Percentiles rank a stretch among this genome's conserved stretches.
These are phyloP conservation scores for Diploptera punctata DNA, from an alignment of 2,888 invertebrate species.

Conservation along the genomic window DNA sequence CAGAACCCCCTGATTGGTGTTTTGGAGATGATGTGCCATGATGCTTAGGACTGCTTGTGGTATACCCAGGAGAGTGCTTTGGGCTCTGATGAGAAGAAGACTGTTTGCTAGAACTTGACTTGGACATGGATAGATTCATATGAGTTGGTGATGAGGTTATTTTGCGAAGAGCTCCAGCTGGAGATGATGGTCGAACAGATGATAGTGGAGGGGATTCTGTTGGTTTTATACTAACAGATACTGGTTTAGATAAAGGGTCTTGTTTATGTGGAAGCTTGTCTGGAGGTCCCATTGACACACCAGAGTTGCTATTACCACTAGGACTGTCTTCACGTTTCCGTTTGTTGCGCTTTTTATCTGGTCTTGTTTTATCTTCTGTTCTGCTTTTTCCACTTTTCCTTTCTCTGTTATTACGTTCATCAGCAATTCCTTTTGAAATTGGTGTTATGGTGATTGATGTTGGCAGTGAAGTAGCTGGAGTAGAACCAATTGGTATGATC, in stretches of 20 bases:
- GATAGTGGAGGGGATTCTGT: slow-evolving; percentile 63
- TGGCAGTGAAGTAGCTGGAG: slow-evolving; percentile 69
- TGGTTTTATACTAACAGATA: slow-evolving; percentile 76
- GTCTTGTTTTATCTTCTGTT: slow-evolving; percentile 55
- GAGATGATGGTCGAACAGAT: slow-evolving; percentile 61
- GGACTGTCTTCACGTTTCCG: slow-evolving; percentile 77
- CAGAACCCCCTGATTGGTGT: slow-evolving; percentile 73
- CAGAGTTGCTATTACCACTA: slow-evolving; percentile 19
- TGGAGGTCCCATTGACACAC: slow-evolving; percentile 75
- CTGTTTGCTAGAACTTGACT: slow-evolving; percentile 30
- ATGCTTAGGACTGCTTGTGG: slow-evolving; percentile 73
- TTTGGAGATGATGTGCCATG: slow-evolving; percentile 83
- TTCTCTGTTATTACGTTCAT: slow-evolving; percentile 55
- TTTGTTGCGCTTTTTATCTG: slow-evolving; percentile 75
- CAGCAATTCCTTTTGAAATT: slow-evolving; percentile 60
- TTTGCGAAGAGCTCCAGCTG: slow-evolving; percentile 70
- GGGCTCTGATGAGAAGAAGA: slow-evolving; percentile 60
- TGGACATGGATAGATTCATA: slow-evolving; percentile 25
- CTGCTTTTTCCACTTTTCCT: slow-evolving; percentile 55
- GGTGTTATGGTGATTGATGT: slow-evolving; percentile 89
- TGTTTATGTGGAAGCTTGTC: slow-evolving; percentile 80
- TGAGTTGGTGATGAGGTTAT: slow-evolving; percentile 77
- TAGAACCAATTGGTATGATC: slow-evolving; percentile 78
- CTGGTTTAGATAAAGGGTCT: slow-evolving; percentile 73
- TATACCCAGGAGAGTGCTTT: slow-evolving; percentile 70